Evolutionary conservation across 2,797 vertebrate genomes (phyloP), one percentile per base, ranked within the genome.

Genomic region (Agapornis canus): DNA sequence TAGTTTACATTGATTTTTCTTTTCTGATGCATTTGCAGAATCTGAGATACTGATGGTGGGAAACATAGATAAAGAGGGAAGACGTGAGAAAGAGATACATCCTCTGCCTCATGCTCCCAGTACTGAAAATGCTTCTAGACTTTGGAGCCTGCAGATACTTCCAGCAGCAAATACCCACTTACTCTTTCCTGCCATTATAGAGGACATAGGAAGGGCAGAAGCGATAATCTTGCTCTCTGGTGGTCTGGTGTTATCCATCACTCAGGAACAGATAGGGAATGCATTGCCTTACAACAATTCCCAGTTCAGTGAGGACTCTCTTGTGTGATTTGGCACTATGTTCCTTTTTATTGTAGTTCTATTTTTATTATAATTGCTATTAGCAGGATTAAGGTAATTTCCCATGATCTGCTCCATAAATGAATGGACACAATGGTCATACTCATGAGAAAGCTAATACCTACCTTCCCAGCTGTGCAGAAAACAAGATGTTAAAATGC

Each of bases 21-120:
- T 86, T 97, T 96, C 96, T 97, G 95, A 97, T 97, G 95, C 95
- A 96, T 98, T 97, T 97, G 92, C 93, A 96, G 96, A 97, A 97
- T 93, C 94, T 82, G 94, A 98, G 96, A 95, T 92, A 82, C 76
- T 2, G 2, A 96, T 85, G 95, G 89, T 6, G 64, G 93, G 96
- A 95, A 96, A 72, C 64, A 81, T 3, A 95, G 94, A 97, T 78
- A 92, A 96, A 96, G 89, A 78, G 90, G 40, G 69, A 89, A 77
- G 92, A 94, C 20, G 0, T 72, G 64, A 79, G 70, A 60, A 92
- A 39, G 47, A 73, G 87, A 88, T 91, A 64, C 75, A 90, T 64
- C 31, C 89, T 71, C 60, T 92, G 88, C 72, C 81, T 80, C 59
- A 13, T 23, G 52, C 37, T 92, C 59, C 79, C 13, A 1, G 39